Base-by-base conservation (phyloP, 2,113 vertebrate species). In the Melanerpes formicivorus region DNA sequence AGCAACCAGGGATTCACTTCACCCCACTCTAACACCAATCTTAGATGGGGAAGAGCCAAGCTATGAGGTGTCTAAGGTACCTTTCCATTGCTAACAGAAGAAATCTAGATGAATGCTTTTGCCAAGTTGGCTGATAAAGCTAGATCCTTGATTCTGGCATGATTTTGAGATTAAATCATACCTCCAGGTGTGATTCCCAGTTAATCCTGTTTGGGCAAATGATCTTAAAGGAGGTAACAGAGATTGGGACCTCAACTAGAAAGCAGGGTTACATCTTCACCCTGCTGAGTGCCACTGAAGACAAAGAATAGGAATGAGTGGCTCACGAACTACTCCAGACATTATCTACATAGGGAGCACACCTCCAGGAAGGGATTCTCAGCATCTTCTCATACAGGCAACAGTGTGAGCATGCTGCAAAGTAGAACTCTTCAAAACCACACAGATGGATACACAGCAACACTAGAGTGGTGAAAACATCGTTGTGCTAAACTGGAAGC, bases 1-100 rank as follows among this genome's bases (percentile, higher is more conserved):
- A 65, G 29, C 1, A 2, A 70, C 19, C 56, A 34, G 55, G 5
- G 22, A 80, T 26, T 77, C 26, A 8, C 2, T 50, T 50, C n/a
- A 77, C 7, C 23, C 27, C 14, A 4, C 25, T 14, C 42, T 4
- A 11, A 40, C 25, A 18, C 4, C 0, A 0, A 12, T 26, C 71
- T 40, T 1, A 12, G 34, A 16, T 11, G 9, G 30, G 55, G n/a
- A 40, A 76, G 4, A 10, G 9, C 44, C 50, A n/a, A 25, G 66
- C 58, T 34, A 62, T 29, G 44, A 62, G 23, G 21, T 8, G 27
- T 69, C 40, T 50, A 64, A 67, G 50, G 26, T 9, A 63, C 40
- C 25, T 42, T 58, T 18, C 74, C 56, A 25, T 66, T 22, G 63
- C 2, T 27, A 58, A 55, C 42, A 75, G 56, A 67, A 73, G 52